These are phyloP conservation scores for Sinella curviseta DNA, from an alignment of 1,140 invertebrate species.

Conservation along the genomic window DNA sequence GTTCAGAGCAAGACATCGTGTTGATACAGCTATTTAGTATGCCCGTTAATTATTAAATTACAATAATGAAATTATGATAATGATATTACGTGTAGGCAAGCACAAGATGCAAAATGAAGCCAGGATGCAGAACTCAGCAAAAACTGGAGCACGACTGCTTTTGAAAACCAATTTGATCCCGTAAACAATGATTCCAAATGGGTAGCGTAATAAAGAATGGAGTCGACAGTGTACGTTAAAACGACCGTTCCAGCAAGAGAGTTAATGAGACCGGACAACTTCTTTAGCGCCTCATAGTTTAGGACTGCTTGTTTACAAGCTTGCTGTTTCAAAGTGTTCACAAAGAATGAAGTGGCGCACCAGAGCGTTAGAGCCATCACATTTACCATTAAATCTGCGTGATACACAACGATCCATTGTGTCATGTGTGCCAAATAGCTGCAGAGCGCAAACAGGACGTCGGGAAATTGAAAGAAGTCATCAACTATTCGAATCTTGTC, in stretches of 20 bases:
- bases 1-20: background rate
- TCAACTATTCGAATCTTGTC: too few relatives aligned
- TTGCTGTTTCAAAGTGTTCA: background rate
- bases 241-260: background rate
- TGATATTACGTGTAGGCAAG: background rate
- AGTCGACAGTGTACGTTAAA: background rate
- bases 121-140: background rate
- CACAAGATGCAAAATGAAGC: background rate
- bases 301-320: background rate
- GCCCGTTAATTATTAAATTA: conserved; percentile 6
- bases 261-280: background rate
- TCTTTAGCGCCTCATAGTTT: background rate
- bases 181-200: background rate
- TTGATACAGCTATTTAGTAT: background rate
- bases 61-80: background rate
- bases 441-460: background rate
- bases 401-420: background rate
- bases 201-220: background rate
- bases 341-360: background rate
- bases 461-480: background rate
- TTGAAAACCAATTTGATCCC: background rate
- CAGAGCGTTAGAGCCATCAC: background rate
- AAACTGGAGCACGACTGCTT: background rate
- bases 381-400: background rate
- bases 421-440: background rate